Base-by-base conservation (phyloP, 2,888 invertebrate genomes). In the Heliconius ethilla region DNA sequence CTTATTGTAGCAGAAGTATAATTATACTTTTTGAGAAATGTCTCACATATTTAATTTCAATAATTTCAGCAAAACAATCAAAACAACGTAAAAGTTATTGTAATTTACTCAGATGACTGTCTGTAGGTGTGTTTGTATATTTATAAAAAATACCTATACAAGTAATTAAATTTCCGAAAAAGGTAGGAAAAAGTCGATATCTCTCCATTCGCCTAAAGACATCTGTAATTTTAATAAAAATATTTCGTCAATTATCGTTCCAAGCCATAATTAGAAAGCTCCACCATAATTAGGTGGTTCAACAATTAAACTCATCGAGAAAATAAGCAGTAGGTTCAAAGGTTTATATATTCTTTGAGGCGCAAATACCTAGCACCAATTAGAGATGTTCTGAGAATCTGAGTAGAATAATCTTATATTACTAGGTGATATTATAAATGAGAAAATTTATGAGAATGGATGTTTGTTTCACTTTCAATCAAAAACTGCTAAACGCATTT, bases 241-340 rank as follows among this genome's bases (percentile, higher is more conserved):
- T n/a, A 10, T 33, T 22, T 33, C 22, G 4, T 67, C 11, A 37
- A 67, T n/a, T 67, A n/a, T 9, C n/a, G 37, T 33, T n/a, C 10
- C n/a, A 37, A 67, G 37, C 66, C 37, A 67, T 37, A 33, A 67
- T 67, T 3, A 66, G 22, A 37, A 67, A n/a, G 66, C 66, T 33
- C 6, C 10, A 33, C 7, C 18, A 66, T 22, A 67, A 67, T 33
- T 67, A 67, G n/a, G 4, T 37, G 37, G 22, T 67, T 11, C 13
- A 37, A n/a, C 66, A 67, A 67, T 67, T 67, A 67, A 33, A 37
- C 29, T 67, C 37, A 67, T 67, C 66, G 37, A 33, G 37, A 67
- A 67, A 67, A 67, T 67, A 66, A 29, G 33, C 66, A 63, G 63
- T 27, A 27, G 15, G 29, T 33, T 66, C 66, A 67, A 67, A n/a